These are phyloP conservation scores for Heliothis virescens DNA, from an alignment of 1,140 invertebrate species.

Conservation along the genomic window DNA sequence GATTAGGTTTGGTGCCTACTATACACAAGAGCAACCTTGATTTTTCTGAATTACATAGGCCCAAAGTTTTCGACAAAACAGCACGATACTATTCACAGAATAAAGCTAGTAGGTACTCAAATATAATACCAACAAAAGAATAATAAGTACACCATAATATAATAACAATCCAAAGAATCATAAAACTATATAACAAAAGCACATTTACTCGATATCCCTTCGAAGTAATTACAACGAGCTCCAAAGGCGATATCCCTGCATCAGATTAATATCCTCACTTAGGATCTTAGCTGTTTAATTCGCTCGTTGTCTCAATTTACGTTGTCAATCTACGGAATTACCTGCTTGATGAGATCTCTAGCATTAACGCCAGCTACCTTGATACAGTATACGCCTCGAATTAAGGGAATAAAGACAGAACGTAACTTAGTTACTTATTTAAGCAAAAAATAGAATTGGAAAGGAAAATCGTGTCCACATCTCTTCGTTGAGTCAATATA, in stretches of 20 bases:
- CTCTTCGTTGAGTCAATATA: slow-evolving; percentile 19
- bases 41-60: no score
- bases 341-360: slow-evolving; percentile 59
- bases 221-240: slow-evolving; percentile 19
- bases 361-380: slow-evolving; percentile 6
- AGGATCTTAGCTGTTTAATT: slow-evolving; percentile 54
- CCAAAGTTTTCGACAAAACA: no score
- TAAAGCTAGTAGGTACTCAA: no score
- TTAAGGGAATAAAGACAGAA: slow-evolving; percentile 27
- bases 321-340: slow-evolving; percentile 63
- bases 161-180: slow-evolving; percentile 15
- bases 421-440: slow-evolving; percentile 14
- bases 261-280: slow-evolving; percentile 57
- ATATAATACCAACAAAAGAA: no score
- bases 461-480: slow-evolving; percentile 16
- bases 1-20: no score
- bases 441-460: slow-evolving; percentile 1
- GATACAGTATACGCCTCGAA: slow-evolving; percentile 8
- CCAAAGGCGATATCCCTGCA: slow-evolving; percentile 19
- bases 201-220: slow-evolving; percentile 37
- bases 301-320: slow-evolving; percentile 66
- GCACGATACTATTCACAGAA: no score
- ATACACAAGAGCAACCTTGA: no score
- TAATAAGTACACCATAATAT: neutral
- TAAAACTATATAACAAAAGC: neutral